phyloP scores from a whole-genome alignment of 2,888 invertebrate genomes.

The Lepeophtheirus nordmannii region DNA sequence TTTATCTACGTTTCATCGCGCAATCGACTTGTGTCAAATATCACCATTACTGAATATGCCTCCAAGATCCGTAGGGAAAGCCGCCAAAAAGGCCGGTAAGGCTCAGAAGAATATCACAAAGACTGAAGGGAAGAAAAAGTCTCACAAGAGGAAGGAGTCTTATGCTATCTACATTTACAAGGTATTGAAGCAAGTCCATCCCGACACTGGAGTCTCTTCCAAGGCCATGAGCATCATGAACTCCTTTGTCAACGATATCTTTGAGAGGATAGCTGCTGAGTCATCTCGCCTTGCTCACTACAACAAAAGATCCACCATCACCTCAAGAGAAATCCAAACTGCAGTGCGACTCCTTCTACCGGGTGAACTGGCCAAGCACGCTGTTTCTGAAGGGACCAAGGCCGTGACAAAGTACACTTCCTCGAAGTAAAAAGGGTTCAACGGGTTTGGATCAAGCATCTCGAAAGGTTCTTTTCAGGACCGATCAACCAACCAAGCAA shows the following conservation, averaged over 20 bases:
- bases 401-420: slow-evolving; percentile 44
- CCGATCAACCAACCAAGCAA: too few species aligned
- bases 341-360: slow-evolving; percentile 51
- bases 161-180: slow-evolving; percentile 43
- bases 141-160: slow-evolving; percentile 32
- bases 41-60: too few species aligned
- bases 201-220: slow-evolving; percentile 49
- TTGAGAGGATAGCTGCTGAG: slow-evolving; percentile 53
- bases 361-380: slow-evolving; percentile 55
- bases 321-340: slow-evolving; percentile 51
- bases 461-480: too few species aligned
- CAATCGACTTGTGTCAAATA: too few species aligned
- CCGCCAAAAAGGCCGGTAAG: slow-evolving; percentile 31
- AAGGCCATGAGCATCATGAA: slow-evolving; percentile 59
- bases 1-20: too few species aligned
- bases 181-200: slow-evolving; percentile 45
- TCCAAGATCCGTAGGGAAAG: slow-evolving; percentile 29
- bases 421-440: slow-evolving; percentile 30
- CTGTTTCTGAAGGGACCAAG: slow-evolving; percentile 50
- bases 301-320: slow-evolving; percentile 48
- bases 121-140: slow-evolving; percentile 30
- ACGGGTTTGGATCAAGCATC: too few species aligned
- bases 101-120: slow-evolving; percentile 32
- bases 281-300: slow-evolving; percentile 48
- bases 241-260: slow-evolving; percentile 55